A percentile compares a stretch with the other conserved stretches of the same genome.
phyloP scores from a whole-genome alignment of 2,797 vertebrate genomes.

The Pseudomugil gertrudae region DNA sequence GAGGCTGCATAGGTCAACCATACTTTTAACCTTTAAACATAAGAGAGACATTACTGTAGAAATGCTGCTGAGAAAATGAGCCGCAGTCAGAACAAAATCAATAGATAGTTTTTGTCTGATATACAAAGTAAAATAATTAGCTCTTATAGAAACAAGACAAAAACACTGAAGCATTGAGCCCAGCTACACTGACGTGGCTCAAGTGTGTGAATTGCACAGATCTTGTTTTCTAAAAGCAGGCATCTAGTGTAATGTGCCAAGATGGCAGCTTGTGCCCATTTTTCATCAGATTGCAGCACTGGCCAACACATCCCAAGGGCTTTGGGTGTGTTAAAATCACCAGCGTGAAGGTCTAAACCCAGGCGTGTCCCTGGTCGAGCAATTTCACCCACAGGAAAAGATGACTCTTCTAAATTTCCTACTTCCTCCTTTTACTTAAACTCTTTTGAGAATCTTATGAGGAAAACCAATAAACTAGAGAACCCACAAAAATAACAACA shows the following conservation, averaged over 20 bases:
- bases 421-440: slow-evolving; percentile 1
- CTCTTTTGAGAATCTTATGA: no score
- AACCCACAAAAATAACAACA: background rate
- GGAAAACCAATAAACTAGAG: no score
- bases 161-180: slow-evolving; percentile 13
- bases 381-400: slow-evolving; percentile 14
- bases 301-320: slow-evolving; percentile 44
- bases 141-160: background rate
- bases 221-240: slow-evolving; percentile 14
- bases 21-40: slow-evolving; percentile 53
- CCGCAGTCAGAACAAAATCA: slow-evolving; percentile 9
- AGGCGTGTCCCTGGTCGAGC: slow-evolving; percentile 8
- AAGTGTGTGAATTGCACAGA: slow-evolving; percentile 2
- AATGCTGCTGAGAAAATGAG: slow-evolving; percentile 7
- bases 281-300: slow-evolving; percentile 53
- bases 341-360: slow-evolving; percentile 56
- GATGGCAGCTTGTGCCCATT: slow-evolving; percentile 28
- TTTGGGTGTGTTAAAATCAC: slow-evolving; percentile 46
- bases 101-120: slow-evolving; percentile 16
- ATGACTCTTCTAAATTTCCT: slow-evolving; percentile 9
- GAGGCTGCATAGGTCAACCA: slow-evolving; percentile 49
- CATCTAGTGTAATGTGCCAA: slow-evolving; percentile 13
- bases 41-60: slow-evolving; percentile 25
- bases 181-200: background rate
- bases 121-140: slow-evolving; percentile 10